phyloP scores from a whole-genome alignment of 2,888 invertebrate genomes.

The Cephus rjabovi region DNA sequence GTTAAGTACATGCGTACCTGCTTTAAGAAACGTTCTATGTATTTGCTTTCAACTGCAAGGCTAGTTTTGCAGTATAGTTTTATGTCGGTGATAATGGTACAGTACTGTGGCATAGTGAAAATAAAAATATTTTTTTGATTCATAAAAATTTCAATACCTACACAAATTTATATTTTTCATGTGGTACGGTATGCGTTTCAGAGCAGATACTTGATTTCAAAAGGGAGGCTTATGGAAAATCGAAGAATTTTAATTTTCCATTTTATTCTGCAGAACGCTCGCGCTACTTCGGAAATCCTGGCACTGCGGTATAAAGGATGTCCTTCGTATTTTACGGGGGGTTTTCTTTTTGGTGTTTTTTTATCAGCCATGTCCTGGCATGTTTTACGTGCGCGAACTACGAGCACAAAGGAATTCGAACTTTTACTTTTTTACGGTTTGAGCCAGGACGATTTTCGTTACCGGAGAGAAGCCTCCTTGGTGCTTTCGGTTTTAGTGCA shows the following conservation, averaged over 20 bases:
- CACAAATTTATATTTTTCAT: background rate
- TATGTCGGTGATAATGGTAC: background rate
- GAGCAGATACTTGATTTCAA: background rate
- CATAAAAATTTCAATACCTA: background rate
- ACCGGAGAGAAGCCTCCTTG: conserved; percentile 22
- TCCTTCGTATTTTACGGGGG: background rate
- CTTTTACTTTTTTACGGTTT: conserved; percentile 36
- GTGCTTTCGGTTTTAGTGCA: conserved; percentile 41
- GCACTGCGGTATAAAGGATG: background rate
- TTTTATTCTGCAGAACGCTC: background rate
- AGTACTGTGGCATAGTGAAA: background rate
- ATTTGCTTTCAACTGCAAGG: background rate
- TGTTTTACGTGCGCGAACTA: conserved; percentile 7
- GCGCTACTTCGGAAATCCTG: background rate
- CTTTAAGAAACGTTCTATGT: background rate
- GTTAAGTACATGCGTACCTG: background rate
- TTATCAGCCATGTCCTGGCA: background rate
- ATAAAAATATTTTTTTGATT: background rate
- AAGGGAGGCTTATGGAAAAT: background rate
- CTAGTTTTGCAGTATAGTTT: background rate
- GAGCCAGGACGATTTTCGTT: conserved; percentile 34
- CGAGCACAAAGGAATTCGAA: conserved; percentile 24
- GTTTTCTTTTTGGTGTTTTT: background rate
- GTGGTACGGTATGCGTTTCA: background rate
- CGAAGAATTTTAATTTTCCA: background rate